Evolutionary conservation across 2,113 vertebrate species (phyloP), one percentile per base, ranked within the genome.

Genomic region (Melozone crissalis): DNA sequence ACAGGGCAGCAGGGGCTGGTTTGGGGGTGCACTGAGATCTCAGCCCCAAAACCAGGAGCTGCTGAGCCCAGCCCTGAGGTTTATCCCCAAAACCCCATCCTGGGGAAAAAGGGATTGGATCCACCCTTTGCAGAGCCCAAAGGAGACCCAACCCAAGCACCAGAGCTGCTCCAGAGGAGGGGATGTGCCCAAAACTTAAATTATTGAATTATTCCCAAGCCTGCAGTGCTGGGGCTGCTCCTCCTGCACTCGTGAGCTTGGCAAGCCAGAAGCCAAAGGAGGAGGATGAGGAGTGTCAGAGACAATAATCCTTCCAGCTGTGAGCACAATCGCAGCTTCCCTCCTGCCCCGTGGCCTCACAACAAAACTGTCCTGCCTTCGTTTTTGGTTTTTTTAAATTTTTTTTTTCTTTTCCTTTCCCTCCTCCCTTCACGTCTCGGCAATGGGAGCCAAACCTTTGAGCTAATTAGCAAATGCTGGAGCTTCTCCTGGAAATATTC

Each of bases 401-500:
- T 39, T 7, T 5, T 12, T 31, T 30, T 41, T 33, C 15, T 18
- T 31, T 30, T 49, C 31, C 8, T 9, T 7, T 9, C 5, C 3
- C 68, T 68, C 89, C 81, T 58, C 84, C 94, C 84, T 87, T 54
- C 61, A 2, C 2, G 61, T 78, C 78, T 80, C 43, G 1, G 93
- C 83, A 95, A 93, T 10, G 76, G 66, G 69, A 78, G 91, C 86
- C 95, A 94, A 95, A 90, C 74, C 90, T 95, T 94, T 94, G 73
- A 95, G 91, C 92, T 96, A 91, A 94, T 95, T 94, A 90, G 57
- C 89, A 54, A 91, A 92, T 16, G 75, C 87, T 1, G 0, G 81
- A 76, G 89, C 89, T 89, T 82, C 79, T 75, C 87, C 88, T 84
- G 55, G 67, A 94, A 96, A 93, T 71, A 72, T 77, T 90, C 91